Evolutionary conservation across 64 coral and sea anemone genomes (phyloP).

Genomic region (Pocillopora verrucosa): DNA sequence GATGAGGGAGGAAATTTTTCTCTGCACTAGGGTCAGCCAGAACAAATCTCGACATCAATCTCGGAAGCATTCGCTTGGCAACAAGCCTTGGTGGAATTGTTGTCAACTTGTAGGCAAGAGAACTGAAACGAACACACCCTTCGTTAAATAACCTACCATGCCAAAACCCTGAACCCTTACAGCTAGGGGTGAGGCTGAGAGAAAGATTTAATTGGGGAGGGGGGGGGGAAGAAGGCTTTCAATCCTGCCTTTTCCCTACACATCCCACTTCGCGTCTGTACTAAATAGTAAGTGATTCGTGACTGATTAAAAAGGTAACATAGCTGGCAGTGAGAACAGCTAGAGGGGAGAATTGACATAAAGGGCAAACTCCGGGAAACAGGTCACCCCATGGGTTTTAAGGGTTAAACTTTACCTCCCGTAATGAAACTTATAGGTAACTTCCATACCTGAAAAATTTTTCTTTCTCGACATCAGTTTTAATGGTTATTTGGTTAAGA

Average conservation of each 20-base stretch:
- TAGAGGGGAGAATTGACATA: too few relatives aligned
- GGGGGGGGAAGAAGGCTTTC: too few relatives aligned
- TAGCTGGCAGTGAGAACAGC: too few relatives aligned
- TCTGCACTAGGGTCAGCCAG: conserved; percentile 82
- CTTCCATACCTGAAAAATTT: conserved; percentile 85
- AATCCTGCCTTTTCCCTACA: too few relatives aligned
- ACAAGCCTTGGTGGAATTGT: conserved; percentile 68
- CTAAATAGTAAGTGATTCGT: too few relatives aligned
- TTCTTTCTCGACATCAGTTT: conserved; percentile 83
- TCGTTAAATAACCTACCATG: not conserved
- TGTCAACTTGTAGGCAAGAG: conserved; percentile 74
- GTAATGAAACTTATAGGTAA: not conserved
- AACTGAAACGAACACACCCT: conserved; percentile 24
- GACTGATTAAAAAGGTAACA: too few relatives aligned
- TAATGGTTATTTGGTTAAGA: conserved; percentile 82
- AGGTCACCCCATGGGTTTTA: too few relatives aligned
- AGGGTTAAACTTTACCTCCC: too few relatives aligned
- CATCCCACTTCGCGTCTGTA: too few relatives aligned
- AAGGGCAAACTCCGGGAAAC: too few relatives aligned
- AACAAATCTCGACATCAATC: conserved; percentile 76
- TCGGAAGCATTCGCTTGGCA: conserved; percentile 73
- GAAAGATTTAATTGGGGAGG: too few relatives aligned
- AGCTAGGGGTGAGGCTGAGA: too few relatives aligned
- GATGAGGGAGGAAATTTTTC: conserved; percentile 77
- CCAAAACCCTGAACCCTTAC: not conserved